Conservation (phyloP, 2,797 vertebrate genomes). For the Halcyon leucocephala region DNA sequence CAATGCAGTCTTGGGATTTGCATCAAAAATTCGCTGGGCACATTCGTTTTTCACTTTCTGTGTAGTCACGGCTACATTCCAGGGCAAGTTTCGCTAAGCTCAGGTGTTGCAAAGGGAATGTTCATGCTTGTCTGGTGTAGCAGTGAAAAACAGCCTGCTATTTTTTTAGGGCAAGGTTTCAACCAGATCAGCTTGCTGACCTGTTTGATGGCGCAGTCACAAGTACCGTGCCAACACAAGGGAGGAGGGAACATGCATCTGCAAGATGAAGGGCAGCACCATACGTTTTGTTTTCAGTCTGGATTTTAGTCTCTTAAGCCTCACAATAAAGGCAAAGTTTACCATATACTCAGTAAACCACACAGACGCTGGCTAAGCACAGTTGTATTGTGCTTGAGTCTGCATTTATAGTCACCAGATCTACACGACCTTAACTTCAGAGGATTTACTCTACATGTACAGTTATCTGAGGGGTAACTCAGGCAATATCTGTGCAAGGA, state of each 20-base stretch:
- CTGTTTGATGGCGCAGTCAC: background rate
- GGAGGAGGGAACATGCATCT: background rate
- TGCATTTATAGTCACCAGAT: background rate
- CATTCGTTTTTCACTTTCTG: background rate
- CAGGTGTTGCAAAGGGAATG: background rate
- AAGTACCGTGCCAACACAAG: background rate
- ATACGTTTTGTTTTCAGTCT: background rate
- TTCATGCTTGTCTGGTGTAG: background rate
- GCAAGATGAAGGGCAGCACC: background rate
- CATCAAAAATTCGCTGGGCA: background rate
- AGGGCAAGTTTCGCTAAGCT: background rate
- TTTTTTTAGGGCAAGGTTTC: constrained; percentile 53
- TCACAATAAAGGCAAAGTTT: background rate
- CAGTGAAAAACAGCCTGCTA: constrained; percentile 9
- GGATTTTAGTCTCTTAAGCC: background rate
- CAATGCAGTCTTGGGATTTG: background rate
- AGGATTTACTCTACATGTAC: background rate
- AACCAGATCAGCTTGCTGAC: constrained; percentile 26
- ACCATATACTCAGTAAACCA: accelerated
- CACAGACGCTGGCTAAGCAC: background rate
- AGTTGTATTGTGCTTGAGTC: background rate
- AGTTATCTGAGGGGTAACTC: background rate
- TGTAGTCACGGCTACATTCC: background rate
- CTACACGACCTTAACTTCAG: background rate
- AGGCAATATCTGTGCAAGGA: background rate